Conservation (phyloP, 92 coral and sea anemone species). For the Siderastrea siderea region DNA sequence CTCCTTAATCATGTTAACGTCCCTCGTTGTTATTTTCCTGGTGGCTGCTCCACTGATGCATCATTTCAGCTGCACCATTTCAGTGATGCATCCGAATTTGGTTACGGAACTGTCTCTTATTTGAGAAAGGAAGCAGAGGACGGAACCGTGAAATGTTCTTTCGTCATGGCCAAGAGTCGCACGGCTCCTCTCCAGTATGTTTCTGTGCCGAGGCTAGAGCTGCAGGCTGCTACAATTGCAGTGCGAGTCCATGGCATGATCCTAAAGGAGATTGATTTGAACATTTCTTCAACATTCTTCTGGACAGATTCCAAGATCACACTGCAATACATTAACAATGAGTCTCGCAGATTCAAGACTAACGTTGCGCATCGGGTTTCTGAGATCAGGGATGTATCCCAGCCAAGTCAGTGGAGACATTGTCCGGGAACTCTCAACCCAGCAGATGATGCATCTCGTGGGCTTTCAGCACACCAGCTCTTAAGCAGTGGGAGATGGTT, state of each 20-base stretch:
- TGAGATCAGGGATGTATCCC: conserved; percentile 53
- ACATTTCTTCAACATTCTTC: conserved; percentile 41
- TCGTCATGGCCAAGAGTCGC: conserved; percentile 62
- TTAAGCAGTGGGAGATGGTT: conserved; percentile 37
- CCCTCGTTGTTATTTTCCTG: conserved; percentile 56
- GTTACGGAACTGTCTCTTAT: conserved; percentile 67
- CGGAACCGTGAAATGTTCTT: conserved; percentile 53
- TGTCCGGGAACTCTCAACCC: conserved; percentile 55
- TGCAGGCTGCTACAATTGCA: conserved; percentile 69
- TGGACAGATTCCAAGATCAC: conserved; percentile 73
- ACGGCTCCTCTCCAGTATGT: conserved; percentile 66
- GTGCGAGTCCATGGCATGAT: conserved; percentile 45
- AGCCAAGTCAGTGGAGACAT: conserved; percentile 58
- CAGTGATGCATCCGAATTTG: conserved; percentile 64
- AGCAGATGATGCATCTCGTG: conserved; percentile 61
- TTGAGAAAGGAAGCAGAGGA: conserved; percentile 52
- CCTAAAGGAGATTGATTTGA: conserved; percentile 42
- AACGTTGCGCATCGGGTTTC: conserved; percentile 67
- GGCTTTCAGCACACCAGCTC: conserved; percentile 23
- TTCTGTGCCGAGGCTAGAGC: conserved; percentile 59
- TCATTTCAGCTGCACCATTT: conserved; percentile 62
- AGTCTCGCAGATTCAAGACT: conserved; percentile 64
- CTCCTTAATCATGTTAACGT: conserved; percentile 37
- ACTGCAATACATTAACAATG: conserved; percentile 54
- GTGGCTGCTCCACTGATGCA: conserved; percentile 33